Percentiles rank a stretch among this genome's conserved stretches.
Evolutionary conservation across 92 coral and sea anemone genomes (phyloP).

Genomic region (Plumapathes pennacea): DNA sequence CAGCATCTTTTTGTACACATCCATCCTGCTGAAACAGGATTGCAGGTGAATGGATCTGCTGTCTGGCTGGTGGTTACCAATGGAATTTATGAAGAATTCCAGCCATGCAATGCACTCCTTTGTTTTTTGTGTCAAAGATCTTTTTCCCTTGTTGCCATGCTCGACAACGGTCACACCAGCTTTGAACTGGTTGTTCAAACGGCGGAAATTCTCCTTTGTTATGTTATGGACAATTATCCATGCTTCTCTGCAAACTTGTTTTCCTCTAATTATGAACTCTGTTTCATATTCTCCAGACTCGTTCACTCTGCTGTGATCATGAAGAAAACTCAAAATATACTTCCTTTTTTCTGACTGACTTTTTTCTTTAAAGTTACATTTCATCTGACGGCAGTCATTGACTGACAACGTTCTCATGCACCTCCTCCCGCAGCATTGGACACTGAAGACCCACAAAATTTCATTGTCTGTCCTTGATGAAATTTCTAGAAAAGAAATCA

Average conservation of each 20-base stretch:
- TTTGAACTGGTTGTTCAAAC: slow-evolving; percentile 7
- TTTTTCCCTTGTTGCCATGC: slow-evolving; percentile 22
- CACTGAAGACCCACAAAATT: slow-evolving; percentile 32
- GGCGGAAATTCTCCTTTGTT: slow-evolving; percentile 14
- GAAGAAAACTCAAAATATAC: slow-evolving; percentile 33
- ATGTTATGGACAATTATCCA: slow-evolving; percentile 34
- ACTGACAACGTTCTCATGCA: slow-evolving; percentile 28
- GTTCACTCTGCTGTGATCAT: slow-evolving; percentile 26
- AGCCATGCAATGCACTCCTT: slow-evolving; percentile 50
- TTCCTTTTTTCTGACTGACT: slow-evolving; percentile 32
- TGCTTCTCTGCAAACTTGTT: slow-evolving; percentile 41
- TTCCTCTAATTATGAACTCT: slow-evolving; percentile 28
- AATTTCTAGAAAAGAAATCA: slow-evolving; percentile 3
- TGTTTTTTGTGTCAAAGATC: slow-evolving; percentile 13
- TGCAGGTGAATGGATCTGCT: slow-evolving; percentile 37
- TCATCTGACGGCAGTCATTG: slow-evolving; percentile 7
- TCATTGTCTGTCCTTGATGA: slow-evolving; percentile 31
- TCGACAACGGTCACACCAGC: slow-evolving; percentile 27
- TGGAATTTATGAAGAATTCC: slow-evolving; percentile 15
- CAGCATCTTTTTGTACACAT: slow-evolving; percentile 27
- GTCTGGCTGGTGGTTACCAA: slow-evolving; percentile 62
- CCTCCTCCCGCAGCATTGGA: slow-evolving; percentile 31
- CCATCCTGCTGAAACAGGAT: slow-evolving; percentile 27
- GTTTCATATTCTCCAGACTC: slow-evolving; percentile 30
- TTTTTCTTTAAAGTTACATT: slow-evolving; percentile 16